Base-by-base conservation (phyloP, 2,888 invertebrate species). In the Vannuccia rotundouncinata region DNA sequence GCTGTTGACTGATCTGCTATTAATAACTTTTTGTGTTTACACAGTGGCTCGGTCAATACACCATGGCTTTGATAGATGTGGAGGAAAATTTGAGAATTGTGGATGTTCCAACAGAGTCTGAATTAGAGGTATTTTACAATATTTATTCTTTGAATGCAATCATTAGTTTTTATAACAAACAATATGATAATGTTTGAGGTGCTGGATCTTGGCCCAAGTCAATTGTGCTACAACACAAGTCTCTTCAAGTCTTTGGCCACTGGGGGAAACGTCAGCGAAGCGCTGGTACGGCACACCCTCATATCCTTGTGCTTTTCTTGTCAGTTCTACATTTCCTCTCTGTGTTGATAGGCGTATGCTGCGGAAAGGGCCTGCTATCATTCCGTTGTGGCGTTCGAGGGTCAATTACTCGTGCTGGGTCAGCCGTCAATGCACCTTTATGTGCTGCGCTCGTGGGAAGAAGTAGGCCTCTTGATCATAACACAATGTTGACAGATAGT, bases 241-340 rank as follows among this genome's bases (percentile, higher is more conserved):
- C 88, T 88, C 83, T 89, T 88, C 84, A 89, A 89, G 84, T 89
- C 97, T 93, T 89, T 96, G 60, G 95, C 95, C 82, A 97, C 97
- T 0, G 98, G 98, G 1, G 96, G 97, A 0, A 95, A 95, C 86
- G 98, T 93, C 82, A 92, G 92, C 86, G 91, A 91, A 87, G 93
- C 93, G 13, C 90, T 94, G 91, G 90, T 90, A 85, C 86, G 87
- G n/a, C n/a, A n/a, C n/a, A n/a, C n/a, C n/a, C n/a, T n/a, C n/a
- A n/a, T n/a, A n/a, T n/a, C n/a, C n/a, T n/a, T n/a, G n/a, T n/a
- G n/a, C n/a, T n/a, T n/a, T n/a, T n/a, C n/a, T n/a, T n/a, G n/a
- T n/a, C n/a, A n/a, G n/a, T n/a, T n/a, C n/a, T n/a, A n/a, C n/a
- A n/a, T n/a, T n/a, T n/a, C n/a, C n/a, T n/a, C n/a, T n/a, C n/a